Evolutionary conservation across 2,113 vertebrate genomes (phyloP).

Genomic region (Tenrec ecaudatus): DNA sequence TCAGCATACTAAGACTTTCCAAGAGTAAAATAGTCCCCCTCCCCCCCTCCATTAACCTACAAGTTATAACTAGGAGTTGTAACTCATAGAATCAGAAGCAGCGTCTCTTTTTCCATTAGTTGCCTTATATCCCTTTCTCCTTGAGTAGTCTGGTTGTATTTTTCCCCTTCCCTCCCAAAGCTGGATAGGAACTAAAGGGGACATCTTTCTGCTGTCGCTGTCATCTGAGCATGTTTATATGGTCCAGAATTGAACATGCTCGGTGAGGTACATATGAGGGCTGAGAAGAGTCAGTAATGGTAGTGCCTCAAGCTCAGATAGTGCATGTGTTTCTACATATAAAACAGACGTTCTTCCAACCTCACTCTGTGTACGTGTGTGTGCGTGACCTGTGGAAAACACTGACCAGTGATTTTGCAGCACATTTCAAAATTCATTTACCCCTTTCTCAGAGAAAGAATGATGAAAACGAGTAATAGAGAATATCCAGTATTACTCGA

Average conservation of each 20-base stretch:
- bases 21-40: background rate
- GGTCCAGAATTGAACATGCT: constrained; percentile 12
- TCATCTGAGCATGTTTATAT: background rate
- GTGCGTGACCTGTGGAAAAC: background rate
- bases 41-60: background rate
- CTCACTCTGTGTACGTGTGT: background rate
- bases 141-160: background rate
- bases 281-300: background rate
- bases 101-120: background rate
- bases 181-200: background rate
- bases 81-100: background rate
- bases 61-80: no score
- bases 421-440: constrained; percentile 39
- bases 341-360: background rate
- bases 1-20: background rate
- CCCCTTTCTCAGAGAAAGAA: constrained; percentile 2
- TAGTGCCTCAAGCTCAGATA: background rate
- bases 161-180: background rate
- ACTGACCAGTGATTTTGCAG: constrained; percentile 5
- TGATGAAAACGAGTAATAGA: constrained; percentile 23
- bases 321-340: constrained; percentile 8
- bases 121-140: background rate
- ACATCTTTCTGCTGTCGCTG: background rate
- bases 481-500: constrained; percentile 28
- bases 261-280: background rate